These are phyloP conservation scores for Microtus californicus DNA, from an alignment of 2,797 vertebrate species.

Conservation along the genomic window DNA sequence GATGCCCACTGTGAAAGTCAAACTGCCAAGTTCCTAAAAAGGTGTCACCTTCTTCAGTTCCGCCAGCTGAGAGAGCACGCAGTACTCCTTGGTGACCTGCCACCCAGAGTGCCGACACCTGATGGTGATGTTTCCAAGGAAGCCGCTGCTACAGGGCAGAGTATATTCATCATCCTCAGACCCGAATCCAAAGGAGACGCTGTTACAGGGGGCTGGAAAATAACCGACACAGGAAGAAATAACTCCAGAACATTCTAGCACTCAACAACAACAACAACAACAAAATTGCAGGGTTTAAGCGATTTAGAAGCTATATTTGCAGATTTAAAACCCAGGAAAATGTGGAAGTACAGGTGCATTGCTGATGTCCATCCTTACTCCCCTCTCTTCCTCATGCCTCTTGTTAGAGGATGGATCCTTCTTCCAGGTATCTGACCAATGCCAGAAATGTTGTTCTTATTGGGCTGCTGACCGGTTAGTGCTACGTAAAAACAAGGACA, in stretches of 20 bases:
- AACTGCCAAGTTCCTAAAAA: not conserved
- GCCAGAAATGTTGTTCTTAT: not conserved
- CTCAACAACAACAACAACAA: not conserved
- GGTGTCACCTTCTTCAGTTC: conserved; percentile 75
- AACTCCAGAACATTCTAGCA: not conserved
- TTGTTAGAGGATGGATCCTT: not conserved
- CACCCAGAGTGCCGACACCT: conserved; percentile 71
- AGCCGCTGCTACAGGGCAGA: conserved; percentile 71
- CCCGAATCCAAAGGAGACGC: conserved; percentile 75
- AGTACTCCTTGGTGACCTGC: conserved; percentile 68
- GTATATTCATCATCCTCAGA: conserved; percentile 48
- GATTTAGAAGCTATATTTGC: not conserved
- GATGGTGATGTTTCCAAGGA: conserved; percentile 49
- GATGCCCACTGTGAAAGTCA: not conserved
- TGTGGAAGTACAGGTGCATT: not conserved
- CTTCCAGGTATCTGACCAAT: not conserved
- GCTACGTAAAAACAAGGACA: not conserved
- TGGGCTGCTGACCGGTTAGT: not conserved
- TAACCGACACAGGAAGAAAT: not conserved
- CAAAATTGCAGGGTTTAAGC: not conserved
- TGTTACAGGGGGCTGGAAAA: conserved; percentile 71
- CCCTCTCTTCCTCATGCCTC: not conserved
- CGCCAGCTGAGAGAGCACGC: conserved; percentile 72
- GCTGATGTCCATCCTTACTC: not conserved
- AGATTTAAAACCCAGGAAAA: not conserved